Percentiles rank a stretch among this genome's conserved stretches.
Conservation (phyloP, 2,113 vertebrate genomes). For the Gallinago paraguaiae region DNA sequence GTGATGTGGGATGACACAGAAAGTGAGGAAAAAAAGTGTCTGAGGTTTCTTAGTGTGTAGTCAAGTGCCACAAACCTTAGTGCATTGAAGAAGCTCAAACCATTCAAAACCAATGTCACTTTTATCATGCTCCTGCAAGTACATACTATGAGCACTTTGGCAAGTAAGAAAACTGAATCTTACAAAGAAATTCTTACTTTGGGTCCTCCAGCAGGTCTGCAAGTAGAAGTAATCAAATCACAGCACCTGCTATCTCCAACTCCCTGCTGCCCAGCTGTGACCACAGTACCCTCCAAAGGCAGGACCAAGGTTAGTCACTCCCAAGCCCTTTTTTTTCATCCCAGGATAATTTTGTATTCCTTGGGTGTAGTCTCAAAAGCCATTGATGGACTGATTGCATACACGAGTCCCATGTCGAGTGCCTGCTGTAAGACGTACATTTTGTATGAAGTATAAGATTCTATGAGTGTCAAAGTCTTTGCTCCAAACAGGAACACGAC, state of each 20-base stretch:
- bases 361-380: background rate
- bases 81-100: background rate
- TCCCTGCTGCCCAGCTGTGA: background rate
- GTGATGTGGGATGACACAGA: background rate
- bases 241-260: background rate
- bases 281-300: background rate
- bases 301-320: background rate
- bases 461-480: fast-evolving
- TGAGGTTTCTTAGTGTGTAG: background rate
- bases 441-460: background rate
- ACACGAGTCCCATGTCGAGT: fast-evolving
- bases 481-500: background rate
- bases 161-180: background rate
- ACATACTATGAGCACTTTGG: background rate
- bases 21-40: background rate
- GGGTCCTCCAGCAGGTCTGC: background rate
- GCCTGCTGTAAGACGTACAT: background rate
- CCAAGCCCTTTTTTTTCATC: background rate
- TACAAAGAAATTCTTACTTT: background rate
- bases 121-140: background rate
- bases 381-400: background rate
- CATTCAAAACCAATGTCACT: background rate
- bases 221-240: background rate
- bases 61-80: background rate
- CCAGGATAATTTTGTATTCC: background rate